These are phyloP conservation scores for Manduca sexta DNA, from an alignment of 1,140 invertebrate species.

Conservation along the genomic window DNA sequence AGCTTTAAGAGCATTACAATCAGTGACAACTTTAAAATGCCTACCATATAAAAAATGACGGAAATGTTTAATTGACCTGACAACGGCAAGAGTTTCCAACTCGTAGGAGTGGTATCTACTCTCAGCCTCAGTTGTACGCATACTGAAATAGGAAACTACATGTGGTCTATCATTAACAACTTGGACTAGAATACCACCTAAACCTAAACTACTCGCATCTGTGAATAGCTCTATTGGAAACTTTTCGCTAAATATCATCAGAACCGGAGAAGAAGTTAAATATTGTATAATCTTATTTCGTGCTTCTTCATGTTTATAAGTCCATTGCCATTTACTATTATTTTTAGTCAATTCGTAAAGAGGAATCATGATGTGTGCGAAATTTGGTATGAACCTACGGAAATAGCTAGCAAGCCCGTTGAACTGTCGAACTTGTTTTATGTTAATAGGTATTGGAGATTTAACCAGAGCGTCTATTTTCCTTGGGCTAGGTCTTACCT, in stretches of 20 bases:
- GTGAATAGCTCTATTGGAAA: too few species aligned
- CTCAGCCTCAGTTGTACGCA: too few species aligned
- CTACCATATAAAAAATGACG: too few species aligned
- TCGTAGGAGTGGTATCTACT: too few species aligned
- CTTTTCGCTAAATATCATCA: slow-evolving; percentile 26
- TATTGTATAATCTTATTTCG: slow-evolving; percentile 12
- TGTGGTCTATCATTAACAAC: too few species aligned
- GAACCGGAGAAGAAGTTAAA: slow-evolving; percentile 26
- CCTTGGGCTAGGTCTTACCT: slow-evolving; percentile 22
- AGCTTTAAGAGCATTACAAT: slow-evolving; percentile 32
- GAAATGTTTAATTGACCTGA: too few species aligned
- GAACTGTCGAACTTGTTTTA: slow-evolving; percentile 48
- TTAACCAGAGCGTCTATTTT: slow-evolving; percentile 32
- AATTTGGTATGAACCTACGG: slow-evolving; percentile 58
- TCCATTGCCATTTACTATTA: slow-evolving; percentile 19
- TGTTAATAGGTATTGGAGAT: slow-evolving; percentile 24
- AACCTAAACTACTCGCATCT: too few species aligned
- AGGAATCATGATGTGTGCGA: slow-evolving; percentile 38
- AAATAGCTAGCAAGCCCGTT: slow-evolving; percentile 63
- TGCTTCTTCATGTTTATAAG: slow-evolving; percentile 15
- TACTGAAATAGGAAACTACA: too few species aligned
- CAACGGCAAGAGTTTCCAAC: too few species aligned
- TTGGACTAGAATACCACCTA: too few species aligned
- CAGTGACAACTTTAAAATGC: slow-evolving; percentile 26
- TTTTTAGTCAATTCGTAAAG: slow-evolving; percentile 18